phyloP scores from a whole-genome alignment of 2,113 vertebrate genomes.

The Hippopotamus amphibius region DNA sequence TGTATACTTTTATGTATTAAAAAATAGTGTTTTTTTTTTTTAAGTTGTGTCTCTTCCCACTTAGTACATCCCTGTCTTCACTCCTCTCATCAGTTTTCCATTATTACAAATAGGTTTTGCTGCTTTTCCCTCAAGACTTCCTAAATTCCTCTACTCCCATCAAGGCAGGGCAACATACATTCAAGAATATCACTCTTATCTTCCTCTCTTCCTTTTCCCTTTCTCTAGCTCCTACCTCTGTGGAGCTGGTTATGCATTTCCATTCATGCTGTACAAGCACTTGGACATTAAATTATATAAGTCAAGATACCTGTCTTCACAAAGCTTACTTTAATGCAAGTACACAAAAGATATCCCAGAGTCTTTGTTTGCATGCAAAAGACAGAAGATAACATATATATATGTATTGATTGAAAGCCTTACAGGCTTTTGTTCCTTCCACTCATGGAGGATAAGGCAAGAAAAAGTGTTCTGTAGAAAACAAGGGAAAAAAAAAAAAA shows the following conservation, averaged over 20 bases:
- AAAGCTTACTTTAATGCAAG: constrained; percentile 39
- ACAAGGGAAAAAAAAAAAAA: background rate
- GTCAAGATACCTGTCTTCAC: constrained; percentile 32
- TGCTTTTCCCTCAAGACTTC: background rate
- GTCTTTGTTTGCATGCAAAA: constrained; percentile 31
- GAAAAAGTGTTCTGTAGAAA: constrained; percentile 48
- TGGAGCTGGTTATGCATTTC: constrained; percentile 13
- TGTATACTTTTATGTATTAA: constrained; percentile 10
- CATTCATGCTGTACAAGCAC: background rate
- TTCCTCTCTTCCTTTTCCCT: background rate
- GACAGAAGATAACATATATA: background rate
- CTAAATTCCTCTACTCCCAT: background rate
- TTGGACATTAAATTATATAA: constrained; percentile 25
- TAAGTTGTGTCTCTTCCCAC: background rate
- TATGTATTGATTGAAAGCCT: constrained; percentile 27
- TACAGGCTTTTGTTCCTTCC: constrained; percentile 6
- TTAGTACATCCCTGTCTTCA: background rate
- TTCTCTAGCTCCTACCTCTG: background rate
- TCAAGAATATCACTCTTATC: background rate
- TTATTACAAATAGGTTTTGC: background rate
- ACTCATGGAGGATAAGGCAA: constrained; percentile 14
- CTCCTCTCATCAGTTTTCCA: background rate
- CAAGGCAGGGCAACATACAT: background rate
- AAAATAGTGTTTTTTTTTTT: background rate
- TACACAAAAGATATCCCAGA: constrained; percentile 13